Evolutionary conservation across 2,888 invertebrate species (phyloP).

Genomic region (Drosophila greeni): DNA sequence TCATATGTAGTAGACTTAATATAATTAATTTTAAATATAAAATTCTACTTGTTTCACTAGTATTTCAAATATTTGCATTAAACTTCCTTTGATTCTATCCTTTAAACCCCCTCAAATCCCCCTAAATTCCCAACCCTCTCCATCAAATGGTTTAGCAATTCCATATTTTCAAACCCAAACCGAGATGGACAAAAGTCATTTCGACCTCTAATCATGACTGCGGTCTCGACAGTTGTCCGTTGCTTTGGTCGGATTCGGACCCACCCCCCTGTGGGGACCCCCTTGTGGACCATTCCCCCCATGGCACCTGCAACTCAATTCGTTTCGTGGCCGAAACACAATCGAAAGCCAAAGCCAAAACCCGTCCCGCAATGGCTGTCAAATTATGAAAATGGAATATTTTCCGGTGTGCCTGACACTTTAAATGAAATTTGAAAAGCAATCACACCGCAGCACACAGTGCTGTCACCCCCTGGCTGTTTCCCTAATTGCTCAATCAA

Average conservation of each 20-base stretch:
- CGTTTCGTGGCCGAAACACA: constrained; percentile 25
- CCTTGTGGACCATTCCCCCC: background rate
- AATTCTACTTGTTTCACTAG: background rate
- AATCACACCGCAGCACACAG: constrained; percentile 17
- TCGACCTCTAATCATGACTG: constrained; percentile 69
- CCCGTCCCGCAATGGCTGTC: constrained; percentile 47
- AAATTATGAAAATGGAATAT: constrained; percentile 69
- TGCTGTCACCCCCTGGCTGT: background rate
- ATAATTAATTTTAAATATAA: background rate
- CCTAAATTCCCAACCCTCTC: background rate
- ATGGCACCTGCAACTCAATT: constrained; percentile 8
- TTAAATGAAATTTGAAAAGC: constrained; percentile 60
- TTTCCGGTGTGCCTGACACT: constrained; percentile 62
- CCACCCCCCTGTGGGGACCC: background rate
- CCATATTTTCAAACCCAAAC: constrained; percentile 15
- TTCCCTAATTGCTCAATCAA: constrained; percentile 71
- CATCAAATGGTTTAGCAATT: constrained; percentile 10
- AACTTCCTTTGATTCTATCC: background rate
- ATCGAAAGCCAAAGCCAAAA: constrained; percentile 22
- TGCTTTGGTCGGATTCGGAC: constrained; percentile 7
- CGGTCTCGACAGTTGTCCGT: constrained; percentile 50
- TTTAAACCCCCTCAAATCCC: background rate
- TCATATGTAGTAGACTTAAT: too few relatives aligned
- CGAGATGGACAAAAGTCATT: constrained; percentile 58
- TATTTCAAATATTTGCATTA: background rate